These are phyloP conservation scores for Eupsilia transversa DNA, from an alignment of 2,888 invertebrate genomes.

Conservation along the genomic window DNA sequence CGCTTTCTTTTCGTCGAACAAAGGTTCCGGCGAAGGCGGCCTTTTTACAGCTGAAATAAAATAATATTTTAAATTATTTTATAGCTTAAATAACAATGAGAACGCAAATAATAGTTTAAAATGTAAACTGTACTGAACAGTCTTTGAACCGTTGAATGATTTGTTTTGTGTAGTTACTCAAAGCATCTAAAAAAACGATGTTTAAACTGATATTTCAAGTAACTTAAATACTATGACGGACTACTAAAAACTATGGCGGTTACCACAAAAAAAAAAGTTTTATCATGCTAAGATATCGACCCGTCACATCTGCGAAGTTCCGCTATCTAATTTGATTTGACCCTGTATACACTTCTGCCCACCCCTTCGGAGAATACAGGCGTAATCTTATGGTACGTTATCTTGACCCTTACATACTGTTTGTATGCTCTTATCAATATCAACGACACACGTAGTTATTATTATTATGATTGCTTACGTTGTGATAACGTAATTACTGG, in stretches of 20 bases:
- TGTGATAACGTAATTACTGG: slow-evolving; percentile 1
- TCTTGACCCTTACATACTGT: slow-evolving; percentile 24
- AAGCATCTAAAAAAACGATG: no score
- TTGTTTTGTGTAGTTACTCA: no score
- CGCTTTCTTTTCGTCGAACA: slow-evolving; percentile 86
- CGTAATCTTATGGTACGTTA: background rate
- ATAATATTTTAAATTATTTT: background rate
- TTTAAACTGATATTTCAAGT: no score
- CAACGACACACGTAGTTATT: slow-evolving; percentile 12
- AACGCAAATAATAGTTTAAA: background rate
- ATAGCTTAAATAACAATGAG: background rate
- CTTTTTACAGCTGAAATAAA: slow-evolving; percentile 81
- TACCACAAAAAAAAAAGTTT: no score
- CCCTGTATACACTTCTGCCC: background rate
- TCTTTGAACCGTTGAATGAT: background rate
- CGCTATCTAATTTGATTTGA: no score
- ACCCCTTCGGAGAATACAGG: background rate
- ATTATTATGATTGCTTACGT: slow-evolving; percentile 19
- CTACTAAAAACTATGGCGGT: no score
- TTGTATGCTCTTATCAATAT: slow-evolving; percentile 12
- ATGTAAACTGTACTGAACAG: background rate
- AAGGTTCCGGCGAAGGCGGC: slow-evolving; percentile 80
- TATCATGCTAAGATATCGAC: no score
- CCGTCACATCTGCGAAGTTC: no score
- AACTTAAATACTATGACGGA: no score